Percentiles rank a stretch among this genome's conserved stretches.
phyloP scores from a whole-genome alignment of 2,797 vertebrate species.

The Phoeniculus purpureus region DNA sequence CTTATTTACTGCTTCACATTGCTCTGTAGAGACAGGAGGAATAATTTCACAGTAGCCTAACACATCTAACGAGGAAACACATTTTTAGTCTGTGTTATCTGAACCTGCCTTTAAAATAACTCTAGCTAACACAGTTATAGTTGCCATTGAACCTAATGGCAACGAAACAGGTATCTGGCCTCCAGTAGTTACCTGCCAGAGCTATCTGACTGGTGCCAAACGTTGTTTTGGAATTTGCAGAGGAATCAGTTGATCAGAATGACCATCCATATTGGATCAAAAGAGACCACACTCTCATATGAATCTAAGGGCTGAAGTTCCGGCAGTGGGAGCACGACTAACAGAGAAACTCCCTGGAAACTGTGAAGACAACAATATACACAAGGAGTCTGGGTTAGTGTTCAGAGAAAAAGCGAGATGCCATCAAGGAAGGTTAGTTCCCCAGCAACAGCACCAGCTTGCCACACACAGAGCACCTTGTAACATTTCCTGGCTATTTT shows the following conservation, averaged over 20 bases:
- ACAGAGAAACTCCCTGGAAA: not conserved
- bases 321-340: not conserved
- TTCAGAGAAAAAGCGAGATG: conserved; percentile 25
- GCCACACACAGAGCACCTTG: not conserved
- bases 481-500: not conserved
- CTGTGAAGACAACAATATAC: not conserved
- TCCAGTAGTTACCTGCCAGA: not conserved
- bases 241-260: not conserved
- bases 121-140: not conserved
- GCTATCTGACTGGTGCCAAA: not conserved
- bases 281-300: not conserved
- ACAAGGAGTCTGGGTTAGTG: not conserved
- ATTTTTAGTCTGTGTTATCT: not conserved
- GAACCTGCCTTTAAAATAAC: not conserved
- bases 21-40: not conserved
- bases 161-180: not conserved
- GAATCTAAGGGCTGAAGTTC: not conserved
- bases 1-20: conserved; percentile 49
- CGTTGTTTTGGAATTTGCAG: not conserved
- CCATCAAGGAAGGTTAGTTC: not conserved
- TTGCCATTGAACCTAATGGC: not conserved
- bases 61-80: not conserved
- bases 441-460: not conserved
- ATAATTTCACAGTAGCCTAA: not conserved
- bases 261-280: not conserved